Conservation (phyloP, 2,888 invertebrate species). For the Caenorhabditis zanzibari region DNA sequence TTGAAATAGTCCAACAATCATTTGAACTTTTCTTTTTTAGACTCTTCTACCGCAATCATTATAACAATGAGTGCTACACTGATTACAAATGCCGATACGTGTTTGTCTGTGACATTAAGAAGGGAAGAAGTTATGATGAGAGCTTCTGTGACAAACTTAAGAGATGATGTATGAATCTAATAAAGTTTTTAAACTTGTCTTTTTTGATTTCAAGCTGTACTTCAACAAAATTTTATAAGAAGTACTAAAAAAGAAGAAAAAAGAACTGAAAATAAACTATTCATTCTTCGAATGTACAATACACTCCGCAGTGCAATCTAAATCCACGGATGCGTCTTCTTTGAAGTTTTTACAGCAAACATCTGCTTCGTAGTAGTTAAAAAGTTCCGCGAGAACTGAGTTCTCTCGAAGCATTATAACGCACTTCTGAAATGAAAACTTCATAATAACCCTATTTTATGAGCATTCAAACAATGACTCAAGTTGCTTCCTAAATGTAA, state of each 20-base stretch:
- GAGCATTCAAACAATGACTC: no score
- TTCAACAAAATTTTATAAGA: no score
- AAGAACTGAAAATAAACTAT: constrained; percentile 3
- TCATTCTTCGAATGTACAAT: constrained; percentile 59
- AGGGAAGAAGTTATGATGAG: constrained; percentile 73
- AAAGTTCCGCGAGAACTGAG: constrained; percentile 78
- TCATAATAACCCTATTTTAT: no score
- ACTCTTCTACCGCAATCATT: constrained; percentile 68
- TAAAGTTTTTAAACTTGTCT: not conserved
- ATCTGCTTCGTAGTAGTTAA: constrained; percentile 79
- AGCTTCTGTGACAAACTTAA: constrained; percentile 65
- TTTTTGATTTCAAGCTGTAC: no score
- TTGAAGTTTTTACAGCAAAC: constrained; percentile 76
- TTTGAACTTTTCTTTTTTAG: constrained; percentile 53
- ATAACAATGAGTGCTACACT: constrained; percentile 70
- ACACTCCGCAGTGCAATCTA: constrained; percentile 58
- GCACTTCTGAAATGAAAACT: constrained; percentile 71
- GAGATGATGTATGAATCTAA: not conserved
- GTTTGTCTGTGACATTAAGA: constrained; percentile 74
- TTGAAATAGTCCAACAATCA: not conserved
- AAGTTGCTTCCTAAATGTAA: no score
- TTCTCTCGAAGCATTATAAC: constrained; percentile 78
- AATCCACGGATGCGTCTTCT: constrained; percentile 52
- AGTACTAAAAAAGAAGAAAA: not conserved
- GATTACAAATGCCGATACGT: constrained; percentile 65